These are phyloP conservation scores for Acyrthosiphon pisum DNA, from an alignment of 1,140 invertebrate genomes.

Conservation along the genomic window DNA sequence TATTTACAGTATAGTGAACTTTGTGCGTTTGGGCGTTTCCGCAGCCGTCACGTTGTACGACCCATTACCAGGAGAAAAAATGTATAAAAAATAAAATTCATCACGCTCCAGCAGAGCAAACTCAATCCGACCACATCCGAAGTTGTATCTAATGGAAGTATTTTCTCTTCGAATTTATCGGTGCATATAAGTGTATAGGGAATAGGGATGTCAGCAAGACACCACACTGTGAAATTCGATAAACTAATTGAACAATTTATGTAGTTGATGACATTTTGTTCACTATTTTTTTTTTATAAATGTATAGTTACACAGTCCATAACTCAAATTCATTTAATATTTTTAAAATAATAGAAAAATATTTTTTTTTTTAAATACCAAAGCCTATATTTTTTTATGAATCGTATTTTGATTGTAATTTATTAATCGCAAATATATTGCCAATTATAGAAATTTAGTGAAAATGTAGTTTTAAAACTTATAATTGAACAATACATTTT, in stretches of 20 bases:
- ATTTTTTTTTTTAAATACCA: neutral
- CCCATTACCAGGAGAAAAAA: slow-evolving; percentile 14
- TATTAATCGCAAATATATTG: neutral
- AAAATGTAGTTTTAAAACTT: too few relatives aligned
- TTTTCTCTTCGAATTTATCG: neutral
- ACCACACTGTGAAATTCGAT: neutral
- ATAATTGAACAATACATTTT: neutral
- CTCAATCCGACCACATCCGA: slow-evolving; percentile 25
- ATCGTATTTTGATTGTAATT: neutral
- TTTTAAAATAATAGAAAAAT: neutral
- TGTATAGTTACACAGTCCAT: too few relatives aligned
- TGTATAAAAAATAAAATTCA: slow-evolving; percentile 35
- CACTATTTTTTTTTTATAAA: too few relatives aligned
- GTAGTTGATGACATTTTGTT: neutral
- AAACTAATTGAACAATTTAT: slow-evolving; percentile 22
- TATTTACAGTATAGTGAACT: neutral
- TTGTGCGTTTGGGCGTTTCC: slow-evolving; percentile 43
- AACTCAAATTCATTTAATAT: neutral
- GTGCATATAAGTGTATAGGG: neutral
- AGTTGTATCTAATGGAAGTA: slow-evolving; percentile 13
- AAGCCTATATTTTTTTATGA: neutral
- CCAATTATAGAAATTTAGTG: too few relatives aligned
- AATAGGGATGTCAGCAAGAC: neutral
- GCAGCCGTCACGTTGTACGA: slow-evolving; percentile 18
- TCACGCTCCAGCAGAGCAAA: slow-evolving; percentile 1